Base-by-base conservation (phyloP, 2,113 vertebrate species). In the Seriola aureovittata region DNA sequence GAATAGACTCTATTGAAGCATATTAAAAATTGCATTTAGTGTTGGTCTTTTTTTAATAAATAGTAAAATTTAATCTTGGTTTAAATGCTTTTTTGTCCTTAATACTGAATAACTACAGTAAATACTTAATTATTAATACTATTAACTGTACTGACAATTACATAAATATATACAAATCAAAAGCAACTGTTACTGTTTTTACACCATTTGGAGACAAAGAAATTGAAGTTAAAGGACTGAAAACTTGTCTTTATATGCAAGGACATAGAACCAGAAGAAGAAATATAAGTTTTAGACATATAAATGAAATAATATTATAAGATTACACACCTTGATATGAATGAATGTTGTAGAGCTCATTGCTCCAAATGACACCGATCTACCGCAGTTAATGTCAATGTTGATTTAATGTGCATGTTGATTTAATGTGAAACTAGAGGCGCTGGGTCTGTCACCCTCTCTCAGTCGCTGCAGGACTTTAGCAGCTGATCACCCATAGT, bases 381-480 rank as follows among this genome's bases (percentile, higher is more conserved):
- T 55, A 55, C 38, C 8, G 38, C 8, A 38, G 8, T 38, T 38
- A 38, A 38, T 38, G 38, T 38, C 38, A 38, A 8, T 7, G 6
- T 38, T 38, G 38, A 38, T 38, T 38, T 38, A 29, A 29, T 46
- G 40, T 38, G 3, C 6, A 19, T 14, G 54, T 8, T 81, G 34
- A 77, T 79, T 88, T 50, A 40, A 75, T 55, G 69, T 68, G 71
- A 77, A 80, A 72, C 63, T 62, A 63, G 72, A 88, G 66, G 21
- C 52, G 63, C 58, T 52, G 36, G 13, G 14, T 29, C 12, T 34
- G 62, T 38, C 57, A 34, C 8, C 34, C 50, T 60, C 42, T 58
- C 82, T 72, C 52, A 32, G 68, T 29, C 64, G 60, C 42, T 50
- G 36, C 63, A 52, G 42, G 59, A 42, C 52, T 29, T n/a, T 16